These are phyloP conservation scores for Noctilio leporinus DNA, from an alignment of 2,113 vertebrate species.

Conservation along the genomic window DNA sequence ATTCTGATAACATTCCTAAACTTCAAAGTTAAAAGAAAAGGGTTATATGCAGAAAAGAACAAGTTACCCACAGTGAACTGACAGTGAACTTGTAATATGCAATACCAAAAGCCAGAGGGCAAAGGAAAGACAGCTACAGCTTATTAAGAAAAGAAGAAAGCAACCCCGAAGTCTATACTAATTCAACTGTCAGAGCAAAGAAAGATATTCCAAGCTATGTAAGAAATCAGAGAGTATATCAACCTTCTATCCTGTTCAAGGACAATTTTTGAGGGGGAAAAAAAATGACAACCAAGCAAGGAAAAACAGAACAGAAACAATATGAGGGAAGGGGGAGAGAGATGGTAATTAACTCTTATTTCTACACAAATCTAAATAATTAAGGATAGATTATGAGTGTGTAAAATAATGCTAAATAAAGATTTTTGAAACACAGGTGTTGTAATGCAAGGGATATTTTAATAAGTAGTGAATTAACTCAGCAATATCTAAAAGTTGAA, in stretches of 20 bases:
- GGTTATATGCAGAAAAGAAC: background rate
- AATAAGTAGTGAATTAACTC: background rate
- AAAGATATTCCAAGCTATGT: background rate
- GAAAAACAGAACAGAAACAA: background rate
- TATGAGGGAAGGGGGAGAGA: background rate
- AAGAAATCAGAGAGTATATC: background rate
- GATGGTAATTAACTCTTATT: background rate
- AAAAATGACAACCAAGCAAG: background rate
- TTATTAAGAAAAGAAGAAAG: background rate
- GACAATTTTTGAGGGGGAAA: background rate
- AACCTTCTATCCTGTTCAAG: background rate
- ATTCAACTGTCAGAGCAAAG: background rate
- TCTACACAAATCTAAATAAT: background rate
- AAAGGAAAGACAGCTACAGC: background rate
- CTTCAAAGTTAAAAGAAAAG: background rate
- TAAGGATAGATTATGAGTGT: background rate
- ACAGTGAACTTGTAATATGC: background rate
- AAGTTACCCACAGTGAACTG: background rate
- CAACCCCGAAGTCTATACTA: background rate
- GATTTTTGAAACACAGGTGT: background rate
- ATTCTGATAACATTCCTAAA: background rate
- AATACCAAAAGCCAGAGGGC: background rate
- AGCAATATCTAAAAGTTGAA: background rate
- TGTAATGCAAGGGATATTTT: background rate
- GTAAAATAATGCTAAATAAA: background rate